phyloP scores from a whole-genome alignment of 2,888 invertebrate genomes.

The Latrodectus hesperus region DNA sequence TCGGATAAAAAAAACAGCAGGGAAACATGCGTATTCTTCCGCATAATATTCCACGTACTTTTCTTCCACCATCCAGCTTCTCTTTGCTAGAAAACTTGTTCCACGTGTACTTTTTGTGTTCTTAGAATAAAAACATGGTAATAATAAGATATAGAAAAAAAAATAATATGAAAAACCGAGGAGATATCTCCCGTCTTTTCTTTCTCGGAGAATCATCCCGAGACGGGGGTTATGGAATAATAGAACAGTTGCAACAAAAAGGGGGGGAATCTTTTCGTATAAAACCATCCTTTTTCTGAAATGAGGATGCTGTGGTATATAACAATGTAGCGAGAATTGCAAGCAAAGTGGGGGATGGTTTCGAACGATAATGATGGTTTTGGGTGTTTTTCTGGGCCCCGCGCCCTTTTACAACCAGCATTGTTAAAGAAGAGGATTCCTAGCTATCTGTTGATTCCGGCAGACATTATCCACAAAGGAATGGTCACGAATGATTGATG shows the following conservation, averaged over 20 bases:
- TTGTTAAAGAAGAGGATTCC: constrained; percentile 27
- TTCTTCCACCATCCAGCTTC: no score
- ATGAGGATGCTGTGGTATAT: constrained; percentile 5
- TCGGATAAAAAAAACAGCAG: neutral
- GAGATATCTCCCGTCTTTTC: constrained; percentile 48
- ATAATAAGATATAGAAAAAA: constrained; percentile 3
- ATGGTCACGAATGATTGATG: constrained; percentile 58
- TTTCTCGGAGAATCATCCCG: constrained; percentile 56
- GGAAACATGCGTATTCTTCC: neutral
- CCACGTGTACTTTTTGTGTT: constrained; percentile 11
- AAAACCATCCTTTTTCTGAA: constrained; percentile 25
- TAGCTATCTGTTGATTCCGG: constrained; percentile 62
- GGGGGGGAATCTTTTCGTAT: constrained; percentile 59
- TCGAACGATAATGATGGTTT: constrained; percentile 64
- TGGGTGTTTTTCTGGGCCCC: constrained; percentile 39
- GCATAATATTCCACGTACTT: no score
- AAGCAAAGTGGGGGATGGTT: constrained; percentile 29
- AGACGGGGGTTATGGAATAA: constrained; percentile 54
- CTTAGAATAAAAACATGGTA: constrained; percentile 13
- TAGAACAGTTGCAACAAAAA: constrained; percentile 60
- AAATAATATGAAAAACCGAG: neutral
- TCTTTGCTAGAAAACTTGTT: constrained; percentile 14
- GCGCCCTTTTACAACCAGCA: constrained; percentile 14
- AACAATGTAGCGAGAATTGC: constrained; percentile 42
- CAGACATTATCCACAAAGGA: constrained; percentile 62